Conservation (phyloP, 2,797 vertebrate genomes). For the Rhynchonycteris naso region DNA sequence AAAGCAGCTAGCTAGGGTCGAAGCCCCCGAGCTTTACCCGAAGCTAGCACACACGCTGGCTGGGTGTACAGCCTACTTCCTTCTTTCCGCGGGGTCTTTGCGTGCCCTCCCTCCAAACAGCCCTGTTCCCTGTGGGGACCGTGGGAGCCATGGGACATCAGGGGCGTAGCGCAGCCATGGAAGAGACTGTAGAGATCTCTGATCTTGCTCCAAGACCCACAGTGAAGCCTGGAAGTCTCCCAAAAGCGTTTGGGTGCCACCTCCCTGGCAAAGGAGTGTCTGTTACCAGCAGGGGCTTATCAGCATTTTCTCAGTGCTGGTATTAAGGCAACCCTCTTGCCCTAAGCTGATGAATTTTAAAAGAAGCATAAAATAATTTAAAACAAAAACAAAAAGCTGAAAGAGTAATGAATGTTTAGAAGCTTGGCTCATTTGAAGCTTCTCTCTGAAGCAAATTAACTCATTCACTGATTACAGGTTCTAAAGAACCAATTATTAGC, state of each 20-base stretch:
- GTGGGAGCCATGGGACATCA: not conserved
- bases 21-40: not conserved
- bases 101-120: not conserved
- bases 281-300: conserved; percentile 29
- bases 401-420: conserved; percentile 76
- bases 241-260: not conserved
- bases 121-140: not conserved
- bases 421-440: not conserved
- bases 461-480: conserved; percentile 52
- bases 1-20: not conserved
- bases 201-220: not conserved
- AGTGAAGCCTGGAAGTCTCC: not conserved
- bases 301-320: conserved; percentile 65
- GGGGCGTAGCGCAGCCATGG: not conserved
- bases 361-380: conserved; percentile 47
- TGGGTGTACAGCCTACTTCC: too few relatives aligned
- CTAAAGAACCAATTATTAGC: not conserved
- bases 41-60: not conserved
- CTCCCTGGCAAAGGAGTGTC: not conserved
- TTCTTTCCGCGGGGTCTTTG: not conserved
- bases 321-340: conserved; percentile 67
- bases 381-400: conserved; percentile 55
- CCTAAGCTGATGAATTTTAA: conserved; percentile 78
- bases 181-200: not conserved
- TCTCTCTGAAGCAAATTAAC: conserved; percentile 59